These are phyloP conservation scores for Anadara kagoshimensis DNA, from an alignment of 1,140 invertebrate species.

Conservation along the genomic window DNA sequence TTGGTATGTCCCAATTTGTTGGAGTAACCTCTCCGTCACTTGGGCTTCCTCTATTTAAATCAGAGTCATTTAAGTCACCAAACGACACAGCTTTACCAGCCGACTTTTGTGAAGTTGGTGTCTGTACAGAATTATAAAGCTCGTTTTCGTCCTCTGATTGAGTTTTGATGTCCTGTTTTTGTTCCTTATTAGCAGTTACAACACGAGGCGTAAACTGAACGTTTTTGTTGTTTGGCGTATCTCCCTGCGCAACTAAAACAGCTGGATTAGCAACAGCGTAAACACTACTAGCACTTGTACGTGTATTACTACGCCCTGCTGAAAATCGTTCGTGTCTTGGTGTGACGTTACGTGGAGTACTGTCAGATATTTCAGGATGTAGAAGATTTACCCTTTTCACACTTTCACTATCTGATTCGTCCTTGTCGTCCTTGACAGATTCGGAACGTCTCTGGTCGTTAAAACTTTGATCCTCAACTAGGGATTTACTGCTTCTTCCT, in stretches of 20 bases:
- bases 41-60: constrained; percentile 18
- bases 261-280: constrained; percentile 51
- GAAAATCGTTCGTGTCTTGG: not conserved
- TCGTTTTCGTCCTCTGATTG: constrained; percentile 4
- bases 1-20: constrained; percentile 37
- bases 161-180: constrained; percentile 16
- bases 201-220: constrained; percentile 29
- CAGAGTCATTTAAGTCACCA: constrained; percentile 20
- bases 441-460: constrained; percentile 4
- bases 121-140: no score
- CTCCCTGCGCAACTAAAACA: constrained; percentile 43
- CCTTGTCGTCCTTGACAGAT: constrained; percentile 11
- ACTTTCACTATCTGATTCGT: constrained; percentile 8
- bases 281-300: constrained; percentile 36
- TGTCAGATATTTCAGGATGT: constrained; percentile 2
- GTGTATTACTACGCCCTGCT: constrained; percentile 30
- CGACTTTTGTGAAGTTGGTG: not conserved
- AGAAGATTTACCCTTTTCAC: constrained; percentile 23
- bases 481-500: constrained; percentile 4
- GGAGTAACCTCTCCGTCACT: constrained; percentile 6
- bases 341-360: not conserved
- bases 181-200: constrained; percentile 2
- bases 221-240: constrained; percentile 25
- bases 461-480: not conserved
- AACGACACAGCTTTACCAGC: constrained; percentile 32